Percentiles rank a stretch among this genome's conserved stretches.
These are phyloP conservation scores for Adelosebastes latens DNA, from an alignment of 2,797 vertebrate genomes.

Conservation along the genomic window DNA sequence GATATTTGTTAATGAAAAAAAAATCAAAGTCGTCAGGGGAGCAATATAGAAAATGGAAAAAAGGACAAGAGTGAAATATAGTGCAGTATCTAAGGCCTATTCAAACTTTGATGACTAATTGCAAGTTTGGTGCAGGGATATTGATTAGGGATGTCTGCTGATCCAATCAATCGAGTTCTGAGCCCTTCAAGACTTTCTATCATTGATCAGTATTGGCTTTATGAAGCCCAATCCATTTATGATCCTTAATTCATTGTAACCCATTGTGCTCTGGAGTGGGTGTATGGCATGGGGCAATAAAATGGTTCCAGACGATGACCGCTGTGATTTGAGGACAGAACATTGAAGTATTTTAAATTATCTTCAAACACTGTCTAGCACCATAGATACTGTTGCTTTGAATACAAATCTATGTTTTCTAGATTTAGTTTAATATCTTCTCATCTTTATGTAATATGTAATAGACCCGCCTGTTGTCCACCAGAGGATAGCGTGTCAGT, in stretches of 20 bases:
- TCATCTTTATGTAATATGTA: not conserved
- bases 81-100: conserved; percentile 4
- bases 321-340: not conserved
- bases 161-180: not conserved
- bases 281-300: not conserved
- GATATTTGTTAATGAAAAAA: not conserved
- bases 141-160: not conserved
- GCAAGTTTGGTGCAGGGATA: not conserved
- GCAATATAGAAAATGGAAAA: conserved; percentile 27
- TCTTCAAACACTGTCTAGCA: not conserved
- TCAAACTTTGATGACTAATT: conserved; percentile 32
- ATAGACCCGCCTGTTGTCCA: too few relatives aligned
- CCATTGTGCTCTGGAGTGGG: not conserved
- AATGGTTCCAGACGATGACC: not conserved
- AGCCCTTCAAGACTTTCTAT: conserved; percentile 13
- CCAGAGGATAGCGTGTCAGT: too few relatives aligned
- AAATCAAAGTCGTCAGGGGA: not conserved
- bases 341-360: not conserved
- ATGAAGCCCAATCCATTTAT: not conserved
- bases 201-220: not conserved
- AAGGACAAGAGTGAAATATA: conserved; percentile 15
- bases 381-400: not conserved
- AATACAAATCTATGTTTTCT: not conserved
- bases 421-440: not conserved
- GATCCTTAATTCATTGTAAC: not conserved